Conservation (phyloP, 1,140 invertebrate genomes). For the Trichomalopsis sarcophagae region DNA sequence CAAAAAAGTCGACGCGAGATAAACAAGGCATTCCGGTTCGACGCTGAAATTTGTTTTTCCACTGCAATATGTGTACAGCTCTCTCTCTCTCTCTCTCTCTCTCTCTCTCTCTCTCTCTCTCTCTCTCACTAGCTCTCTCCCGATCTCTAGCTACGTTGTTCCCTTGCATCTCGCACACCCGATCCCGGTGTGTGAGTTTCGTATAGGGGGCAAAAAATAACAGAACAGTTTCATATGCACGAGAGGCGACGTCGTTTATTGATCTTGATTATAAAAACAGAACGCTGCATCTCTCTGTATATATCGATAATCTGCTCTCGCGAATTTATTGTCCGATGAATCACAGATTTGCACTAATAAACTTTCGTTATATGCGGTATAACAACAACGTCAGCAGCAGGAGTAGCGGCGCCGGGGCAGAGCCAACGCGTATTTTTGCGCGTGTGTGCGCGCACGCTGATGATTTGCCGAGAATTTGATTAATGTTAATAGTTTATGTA, state of each 20-base stretch:
- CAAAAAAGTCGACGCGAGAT: neutral
- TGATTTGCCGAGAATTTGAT: neutral
- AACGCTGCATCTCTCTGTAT: neutral
- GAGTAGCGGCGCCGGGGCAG: too few species aligned
- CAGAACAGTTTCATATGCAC: neutral
- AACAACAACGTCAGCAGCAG: too few species aligned
- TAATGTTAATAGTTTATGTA: neutral
- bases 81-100: too few species aligned
- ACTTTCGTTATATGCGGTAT: neutral
- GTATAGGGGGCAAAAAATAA: neutral
- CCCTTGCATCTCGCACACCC: too few species aligned
- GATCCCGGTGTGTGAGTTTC: neutral
- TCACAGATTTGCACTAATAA: neutral
- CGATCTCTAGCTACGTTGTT: too few species aligned
- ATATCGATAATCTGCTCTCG: constrained; percentile 10
- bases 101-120: too few species aligned
- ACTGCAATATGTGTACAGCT: neutral
- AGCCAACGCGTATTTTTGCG: neutral
- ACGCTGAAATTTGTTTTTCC: neutral
- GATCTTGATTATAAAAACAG: constrained; percentile 26
- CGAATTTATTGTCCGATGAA: neutral
- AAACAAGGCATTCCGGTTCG: neutral
- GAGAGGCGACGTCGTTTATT: constrained; percentile 2
- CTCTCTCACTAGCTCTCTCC: too few species aligned
- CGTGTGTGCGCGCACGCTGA: too few species aligned